A percentile compares a stretch with the other conserved stretches of the same genome.
Conservation (phyloP, 2,888 invertebrate genomes). For the Andrena bicolor region DNA sequence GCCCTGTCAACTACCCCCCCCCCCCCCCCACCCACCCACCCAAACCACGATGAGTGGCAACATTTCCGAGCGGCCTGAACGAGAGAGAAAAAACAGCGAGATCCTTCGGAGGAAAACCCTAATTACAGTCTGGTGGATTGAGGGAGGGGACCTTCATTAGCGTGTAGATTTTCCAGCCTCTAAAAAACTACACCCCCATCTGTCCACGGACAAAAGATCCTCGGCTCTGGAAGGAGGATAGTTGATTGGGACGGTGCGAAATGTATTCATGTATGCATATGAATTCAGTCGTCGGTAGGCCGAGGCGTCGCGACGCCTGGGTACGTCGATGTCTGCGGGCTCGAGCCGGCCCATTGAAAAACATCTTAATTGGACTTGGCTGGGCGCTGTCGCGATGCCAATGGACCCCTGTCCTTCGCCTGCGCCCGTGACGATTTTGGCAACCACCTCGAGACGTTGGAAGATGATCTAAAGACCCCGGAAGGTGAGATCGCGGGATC, state of each 20-base stretch:
- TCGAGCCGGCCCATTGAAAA: constrained; percentile 74
- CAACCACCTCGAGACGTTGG: not conserved
- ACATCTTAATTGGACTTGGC: constrained; percentile 82
- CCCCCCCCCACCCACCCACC: too few species aligned
- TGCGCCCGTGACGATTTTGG: not conserved
- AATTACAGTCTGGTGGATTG: constrained; percentile 24
- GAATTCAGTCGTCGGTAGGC: constrained; percentile 78
- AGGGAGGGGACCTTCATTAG: constrained; percentile 55
- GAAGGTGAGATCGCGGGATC: not conserved
- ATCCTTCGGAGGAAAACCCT: constrained; percentile 35
- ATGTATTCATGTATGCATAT: constrained; percentile 85
- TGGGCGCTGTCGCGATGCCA: constrained; percentile 50
- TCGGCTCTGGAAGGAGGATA: constrained; percentile 57
- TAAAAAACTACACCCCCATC: constrained; percentile 50
- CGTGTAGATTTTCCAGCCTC: constrained; percentile 59
- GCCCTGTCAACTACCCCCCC: constrained; percentile 2
- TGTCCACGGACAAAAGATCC: constrained; percentile 50
- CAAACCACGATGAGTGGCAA: constrained; percentile 21
- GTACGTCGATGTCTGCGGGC: constrained; percentile 74
- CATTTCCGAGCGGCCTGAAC: not conserved
- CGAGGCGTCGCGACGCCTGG: constrained; percentile 67
- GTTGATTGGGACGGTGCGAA: constrained; percentile 83
- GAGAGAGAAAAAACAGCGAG: constrained; percentile 7
- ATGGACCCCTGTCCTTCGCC: constrained; percentile 11
- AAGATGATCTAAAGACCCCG: not conserved